A percentile compares a stretch with the other conserved stretches of the same genome.
Evolutionary conservation across 1,140 invertebrate species (phyloP).

Genomic region (Anastrepha ludens): DNA sequence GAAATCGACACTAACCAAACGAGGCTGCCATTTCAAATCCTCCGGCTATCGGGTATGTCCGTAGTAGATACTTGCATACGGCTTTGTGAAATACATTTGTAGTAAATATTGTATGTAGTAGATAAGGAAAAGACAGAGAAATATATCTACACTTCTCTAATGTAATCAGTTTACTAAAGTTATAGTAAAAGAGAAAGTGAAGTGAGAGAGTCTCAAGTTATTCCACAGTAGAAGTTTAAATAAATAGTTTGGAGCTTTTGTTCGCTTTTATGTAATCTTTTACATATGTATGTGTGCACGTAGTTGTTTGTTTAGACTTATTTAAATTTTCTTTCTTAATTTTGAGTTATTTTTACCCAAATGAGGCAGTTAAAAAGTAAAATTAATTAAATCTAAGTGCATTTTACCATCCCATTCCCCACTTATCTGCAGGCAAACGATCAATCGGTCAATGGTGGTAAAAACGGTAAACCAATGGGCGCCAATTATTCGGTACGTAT

Average conservation of each 20-base stretch:
- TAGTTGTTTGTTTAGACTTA: slow-evolving; percentile 27
- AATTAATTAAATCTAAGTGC: slow-evolving; percentile 57
- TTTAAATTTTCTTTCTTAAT: slow-evolving; percentile 20
- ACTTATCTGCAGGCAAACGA: slow-evolving; percentile 74
- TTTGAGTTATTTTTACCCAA: neutral
- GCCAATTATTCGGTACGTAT: slow-evolving; percentile 75
- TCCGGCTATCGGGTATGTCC: slow-evolving; percentile 95
- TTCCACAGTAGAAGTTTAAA: neutral
- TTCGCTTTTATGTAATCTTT: neutral
- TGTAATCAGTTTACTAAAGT: too few species aligned
- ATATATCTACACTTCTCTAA: too few species aligned
- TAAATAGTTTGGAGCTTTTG: slow-evolving; percentile 4
- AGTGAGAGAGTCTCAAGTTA: too few species aligned
- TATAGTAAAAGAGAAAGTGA: too few species aligned
- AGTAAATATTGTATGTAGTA: too few species aligned
- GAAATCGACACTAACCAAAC: slow-evolving; percentile 98
- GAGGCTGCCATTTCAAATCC: slow-evolving; percentile 98
- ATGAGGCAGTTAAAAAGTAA: slow-evolving; percentile 30
- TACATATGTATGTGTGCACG: neutral
- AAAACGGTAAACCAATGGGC: slow-evolving; percentile 74
- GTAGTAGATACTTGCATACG: neutral
- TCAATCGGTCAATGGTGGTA: slow-evolving; percentile 73
- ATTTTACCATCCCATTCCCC: slow-evolving; percentile 73
- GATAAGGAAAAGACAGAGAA: too few species aligned
- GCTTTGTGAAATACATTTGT: too few species aligned